Base-by-base conservation (phyloP, 2,888 invertebrate genomes). In the Hartigia nigra region DNA sequence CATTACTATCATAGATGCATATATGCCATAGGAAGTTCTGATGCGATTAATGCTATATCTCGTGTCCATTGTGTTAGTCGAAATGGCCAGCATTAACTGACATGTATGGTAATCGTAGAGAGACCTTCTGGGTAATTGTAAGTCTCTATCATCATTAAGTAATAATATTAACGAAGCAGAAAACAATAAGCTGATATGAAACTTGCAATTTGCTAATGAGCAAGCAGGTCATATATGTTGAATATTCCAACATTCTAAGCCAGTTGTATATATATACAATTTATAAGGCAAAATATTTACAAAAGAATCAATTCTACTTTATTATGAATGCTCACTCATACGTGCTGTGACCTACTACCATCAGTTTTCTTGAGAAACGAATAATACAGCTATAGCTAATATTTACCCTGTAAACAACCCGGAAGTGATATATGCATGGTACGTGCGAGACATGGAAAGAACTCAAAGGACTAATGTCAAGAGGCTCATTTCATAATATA, bases 31-130 rank as follows among this genome's bases (percentile, higher is more conserved):
- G 83, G 82, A 84, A 81, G 84, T 84, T 85, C 84, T 87, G 85
- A 88, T 87, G 86, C 86, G 87, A 87, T 87, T 88, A 87, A 86
- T 85, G 87, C 87, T 88, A 86, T 87, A 86, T 85, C 82, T 84
- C 83, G 82, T 82, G 82, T 84, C 83, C 83, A 86, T 85, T 85
- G 84, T 85, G 82, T 82, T 79, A 83, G 84, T 85, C 84, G 84
- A 86, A 86, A 86, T 86, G 86, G 85, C 84, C 81, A 83, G 85
- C 84, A 84, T 84, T 82, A 79, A 80, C 81, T 84, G 83, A 83
- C 82, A 81, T 84, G 80, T 81, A 82, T 82, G 81, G 77, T 81
- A 82, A 84, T 82, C 77, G 78, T 76, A 75, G 69, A 78, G 70
- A 72, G 72, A 12, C 72, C 32, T 72, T 31, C 31, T 34, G 31